These are phyloP conservation scores for Tapirus indicus DNA, from an alignment of 2,797 vertebrate species.

Conservation along the genomic window DNA sequence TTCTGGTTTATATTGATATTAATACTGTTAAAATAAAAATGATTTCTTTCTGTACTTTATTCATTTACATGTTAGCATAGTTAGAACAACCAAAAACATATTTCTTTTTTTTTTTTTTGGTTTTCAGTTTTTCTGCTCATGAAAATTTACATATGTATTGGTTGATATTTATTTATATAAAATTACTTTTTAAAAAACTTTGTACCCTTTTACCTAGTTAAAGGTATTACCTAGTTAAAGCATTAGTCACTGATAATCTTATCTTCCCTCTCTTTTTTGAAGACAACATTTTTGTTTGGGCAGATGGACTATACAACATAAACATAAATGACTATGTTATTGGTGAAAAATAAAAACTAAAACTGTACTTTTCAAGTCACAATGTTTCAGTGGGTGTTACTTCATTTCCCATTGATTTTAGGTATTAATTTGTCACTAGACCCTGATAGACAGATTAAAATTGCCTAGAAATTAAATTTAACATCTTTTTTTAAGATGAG, in stretches of 20 bases:
- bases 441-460: neutral
- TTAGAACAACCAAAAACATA: neutral
- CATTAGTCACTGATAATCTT: neutral
- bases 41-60: neutral
- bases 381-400: neutral
- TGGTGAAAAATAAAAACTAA: constrained; percentile 9
- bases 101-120: neutral
- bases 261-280: neutral
- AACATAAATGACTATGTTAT: neutral
- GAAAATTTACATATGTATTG: neutral
- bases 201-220: neutral
- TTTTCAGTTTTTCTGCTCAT: constrained; percentile 6
- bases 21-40: neutral
- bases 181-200: neutral
- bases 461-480: constrained; percentile 26
- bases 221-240: neutral
- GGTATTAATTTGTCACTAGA: neutral
- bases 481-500: neutral
- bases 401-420: neutral
- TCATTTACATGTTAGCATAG: constrained; percentile 9
- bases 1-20: neutral
- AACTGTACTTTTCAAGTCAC: neutral
- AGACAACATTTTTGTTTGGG: neutral
- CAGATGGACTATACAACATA: neutral
- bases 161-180: neutral